A percentile compares a stretch with the other conserved stretches of the same genome.
These are phyloP conservation scores for Siniperca obscura DNA, from an alignment of 2,797 vertebrate genomes.

Conservation along the genomic window DNA sequence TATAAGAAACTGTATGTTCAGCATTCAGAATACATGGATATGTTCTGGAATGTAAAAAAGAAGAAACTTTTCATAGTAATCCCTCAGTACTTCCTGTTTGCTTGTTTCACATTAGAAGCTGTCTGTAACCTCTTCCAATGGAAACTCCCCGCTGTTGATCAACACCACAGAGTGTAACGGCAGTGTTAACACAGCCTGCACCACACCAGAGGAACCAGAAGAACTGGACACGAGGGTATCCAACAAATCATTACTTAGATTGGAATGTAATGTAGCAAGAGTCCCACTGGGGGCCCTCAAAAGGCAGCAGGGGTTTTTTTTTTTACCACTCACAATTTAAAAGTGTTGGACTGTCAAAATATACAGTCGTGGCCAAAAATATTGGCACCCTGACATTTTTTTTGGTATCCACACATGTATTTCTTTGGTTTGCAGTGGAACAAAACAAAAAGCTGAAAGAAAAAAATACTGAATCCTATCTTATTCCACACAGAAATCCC, in stretches of 20 bases:
- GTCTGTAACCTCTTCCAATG: constrained; percentile 86
- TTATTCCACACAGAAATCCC: too few species aligned
- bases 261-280: not conserved
- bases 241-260: not conserved
- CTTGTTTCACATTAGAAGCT: constrained; percentile 79
- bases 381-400: too few species aligned
- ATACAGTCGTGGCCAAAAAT: not conserved
- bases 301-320: not conserved
- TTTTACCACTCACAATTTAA: not conserved
- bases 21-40: not conserved
- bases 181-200: constrained; percentile 85
- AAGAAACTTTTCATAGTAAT: not conserved
- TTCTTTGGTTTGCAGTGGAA: too few species aligned
- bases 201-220: constrained; percentile 88
- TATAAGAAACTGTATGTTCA: not conserved
- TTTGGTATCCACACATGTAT: too few species aligned
- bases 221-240: constrained; percentile 89
- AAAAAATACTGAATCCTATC: too few species aligned
- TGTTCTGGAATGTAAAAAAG: constrained; percentile 1
- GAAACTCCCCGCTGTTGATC: constrained; percentile 85
- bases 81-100: constrained; percentile 5
- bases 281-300: not conserved
- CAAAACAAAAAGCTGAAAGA: too few species aligned
- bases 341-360: not conserved
- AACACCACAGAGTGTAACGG: constrained; percentile 91